These are phyloP conservation scores for Spongilla lacustris DNA, from an alignment of 37 sponge, comb jelly and placozoan genomes.

Conservation along the genomic window DNA sequence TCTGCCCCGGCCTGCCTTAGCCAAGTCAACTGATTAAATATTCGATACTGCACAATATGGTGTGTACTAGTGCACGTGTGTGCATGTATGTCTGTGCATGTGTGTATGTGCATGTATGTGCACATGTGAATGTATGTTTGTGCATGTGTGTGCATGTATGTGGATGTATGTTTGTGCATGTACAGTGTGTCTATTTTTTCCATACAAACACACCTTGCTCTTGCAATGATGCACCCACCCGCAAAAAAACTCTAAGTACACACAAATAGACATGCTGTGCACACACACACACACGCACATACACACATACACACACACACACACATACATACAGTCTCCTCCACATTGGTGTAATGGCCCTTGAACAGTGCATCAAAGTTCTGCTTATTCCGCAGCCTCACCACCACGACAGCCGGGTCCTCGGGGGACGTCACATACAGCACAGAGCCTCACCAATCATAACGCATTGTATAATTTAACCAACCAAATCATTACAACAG, in stretches of 20 bases:
- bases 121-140: background rate
- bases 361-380: slow-evolving; percentile 33
- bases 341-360: slow-evolving; percentile 46
- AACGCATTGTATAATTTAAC: background rate
- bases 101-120: background rate
- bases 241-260: too few species aligned
- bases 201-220: too few species aligned
- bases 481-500: background rate
- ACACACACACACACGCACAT: slow-evolving; percentile 13
- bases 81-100: background rate
- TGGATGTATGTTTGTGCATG: too few species aligned
- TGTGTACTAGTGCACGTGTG: background rate
- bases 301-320: background rate
- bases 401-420: slow-evolving; percentile 53
- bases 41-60: too few species aligned
- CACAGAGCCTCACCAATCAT: slow-evolving; percentile 51
- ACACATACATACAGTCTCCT: slow-evolving; percentile 29
- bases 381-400: slow-evolving; percentile 42
- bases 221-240: too few species aligned
- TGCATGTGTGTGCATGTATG: too few species aligned
- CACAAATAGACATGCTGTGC: too few species aligned
- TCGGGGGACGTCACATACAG: slow-evolving; percentile 73
- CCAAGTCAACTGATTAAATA: too few species aligned
- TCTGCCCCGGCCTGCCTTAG: too few species aligned
- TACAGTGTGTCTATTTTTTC: too few species aligned